Percentiles rank a stretch among this genome's conserved stretches.
These are phyloP conservation scores for Oscheius sp. DNA, from an alignment of 1,140 invertebrate species.

Conservation along the genomic window DNA sequence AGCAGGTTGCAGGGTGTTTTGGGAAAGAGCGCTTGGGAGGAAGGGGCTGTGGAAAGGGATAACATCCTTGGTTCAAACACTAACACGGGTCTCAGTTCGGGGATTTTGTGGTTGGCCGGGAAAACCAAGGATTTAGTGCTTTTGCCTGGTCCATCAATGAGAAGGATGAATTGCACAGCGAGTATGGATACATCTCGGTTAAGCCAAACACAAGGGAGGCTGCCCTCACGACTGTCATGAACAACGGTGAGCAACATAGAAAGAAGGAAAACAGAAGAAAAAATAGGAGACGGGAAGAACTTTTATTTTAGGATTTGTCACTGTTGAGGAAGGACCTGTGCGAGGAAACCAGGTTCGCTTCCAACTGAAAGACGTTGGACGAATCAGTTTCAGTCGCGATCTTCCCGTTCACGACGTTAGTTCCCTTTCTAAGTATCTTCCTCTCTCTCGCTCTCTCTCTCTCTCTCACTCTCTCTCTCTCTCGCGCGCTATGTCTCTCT, in stretches of 20 bases:
- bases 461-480: no score
- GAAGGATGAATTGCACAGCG: slow-evolving; percentile 56
- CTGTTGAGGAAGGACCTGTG: slow-evolving; percentile 54
- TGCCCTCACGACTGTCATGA: slow-evolving; percentile 60
- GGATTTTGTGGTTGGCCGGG: no score
- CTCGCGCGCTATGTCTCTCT: no score
- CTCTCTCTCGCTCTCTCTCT: no score
- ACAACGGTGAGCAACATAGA: slow-evolving; percentile 49
- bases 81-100: background rate
- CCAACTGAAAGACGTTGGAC: slow-evolving; percentile 55
- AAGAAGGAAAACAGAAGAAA: background rate
- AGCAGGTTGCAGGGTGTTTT: background rate
- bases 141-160: slow-evolving; percentile 60
- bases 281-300: no score
- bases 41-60: background rate
- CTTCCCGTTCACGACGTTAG: slow-evolving; percentile 59
- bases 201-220: slow-evolving; percentile 46
- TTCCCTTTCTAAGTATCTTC: background rate
- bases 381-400: slow-evolving; percentile 58
- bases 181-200: slow-evolving; percentile 58
- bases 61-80: slow-evolving; percentile 10
- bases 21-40: background rate
- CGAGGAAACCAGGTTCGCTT: slow-evolving; percentile 44
- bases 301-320: slow-evolving; percentile 53
- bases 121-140: slow-evolving; percentile 41